These are phyloP conservation scores for Labroides dimidiatus DNA, from an alignment of 2,797 vertebrate species.

Conservation along the genomic window DNA sequence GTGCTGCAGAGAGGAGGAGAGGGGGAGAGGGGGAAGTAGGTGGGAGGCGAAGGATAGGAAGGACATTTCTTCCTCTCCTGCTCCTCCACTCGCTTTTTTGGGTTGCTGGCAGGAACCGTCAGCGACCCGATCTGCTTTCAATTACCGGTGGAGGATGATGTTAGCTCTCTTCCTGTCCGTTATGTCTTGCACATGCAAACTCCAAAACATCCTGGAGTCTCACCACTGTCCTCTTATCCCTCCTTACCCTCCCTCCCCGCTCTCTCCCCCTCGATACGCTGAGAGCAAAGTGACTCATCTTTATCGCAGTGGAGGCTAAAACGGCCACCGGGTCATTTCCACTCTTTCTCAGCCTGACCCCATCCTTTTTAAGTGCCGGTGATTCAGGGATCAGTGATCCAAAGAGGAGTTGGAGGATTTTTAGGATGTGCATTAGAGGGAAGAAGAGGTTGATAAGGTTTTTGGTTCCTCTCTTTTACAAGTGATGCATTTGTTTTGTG, in stretches of 20 bases:
- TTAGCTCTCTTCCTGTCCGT: slow-evolving; percentile 84
- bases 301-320: slow-evolving; percentile 51
- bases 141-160: slow-evolving; percentile 85
- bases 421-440: slow-evolving; percentile 32
- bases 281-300: slow-evolving; percentile 62
- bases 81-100: slow-evolving; percentile 46
- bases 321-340: slow-evolving; percentile 58
- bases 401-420: slow-evolving; percentile 32
- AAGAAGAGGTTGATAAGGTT: slow-evolving; percentile 26
- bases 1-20: slow-evolving; percentile 37
- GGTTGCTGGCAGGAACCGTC: slow-evolving; percentile 74
- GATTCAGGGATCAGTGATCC: slow-evolving; percentile 49
- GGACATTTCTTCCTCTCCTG: slow-evolving; percentile 65
- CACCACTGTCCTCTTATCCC: slow-evolving; percentile 71
- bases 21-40: slow-evolving; percentile 30
- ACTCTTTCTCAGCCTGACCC: slow-evolving; percentile 54
- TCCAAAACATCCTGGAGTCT: slow-evolving; percentile 83
- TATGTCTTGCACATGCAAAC: slow-evolving; percentile 82
- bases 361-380: slow-evolving; percentile 47
- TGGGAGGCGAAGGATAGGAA: slow-evolving; percentile 51
- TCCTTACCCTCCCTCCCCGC: slow-evolving; percentile 8
- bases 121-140: slow-evolving; percentile 82
- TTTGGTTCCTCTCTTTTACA: slow-evolving; percentile 17
- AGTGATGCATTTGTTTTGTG: slow-evolving; percentile 35
- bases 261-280: slow-evolving; percentile 18